Base-by-base conservation (phyloP, 2,888 invertebrate genomes). In the Aleiodes testaceus region DNA sequence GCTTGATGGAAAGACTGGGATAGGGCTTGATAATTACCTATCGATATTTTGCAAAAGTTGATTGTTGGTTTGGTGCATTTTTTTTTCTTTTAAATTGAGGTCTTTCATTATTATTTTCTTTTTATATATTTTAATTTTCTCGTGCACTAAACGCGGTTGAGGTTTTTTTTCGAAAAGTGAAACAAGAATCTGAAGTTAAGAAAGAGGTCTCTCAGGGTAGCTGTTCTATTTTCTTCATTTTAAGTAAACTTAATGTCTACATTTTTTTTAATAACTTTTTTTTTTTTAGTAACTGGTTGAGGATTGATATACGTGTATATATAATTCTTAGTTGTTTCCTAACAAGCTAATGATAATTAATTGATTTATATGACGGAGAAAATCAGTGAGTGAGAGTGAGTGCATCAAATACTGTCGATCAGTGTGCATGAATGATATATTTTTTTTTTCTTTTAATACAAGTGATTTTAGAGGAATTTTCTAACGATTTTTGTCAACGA, bases 281-380 rank as follows among this genome's bases (percentile, higher is more conserved):
- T n/a, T 16, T 16, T 47, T 77, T 80, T 79, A 78, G 79, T 83
- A 84, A 80, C 78, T 82, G 82, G 80, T 82, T 84, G 80, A 82
- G 81, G 81, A 84, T 82, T 81, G 78, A 81, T 82, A 79, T 79
- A 81, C 74, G 74, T 84, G 80, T 82, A 81, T 72, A 82, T 82
- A 82, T 72, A 76, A 77, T 76, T 80, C 80, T 80, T 81, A 82
- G 74, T 79, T 81, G 78, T 81, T 77, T 82, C 79, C 84, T 85
- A 85, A 73, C 79, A 79, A 81, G 79, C 75, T 84, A 82, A 81
- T 81, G 78, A 80, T 82, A 79, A 79, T 79, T 82, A 78, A 80
- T 81, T 78, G 73, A 69, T 66, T 52, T 63, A 47, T 42, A 45
- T 63, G 36, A n/a, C 26, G 1, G 53, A 11, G 70, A 61, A 65